phyloP scores from a whole-genome alignment of 2,888 invertebrate species.

The Dolichopus griseipennis region DNA sequence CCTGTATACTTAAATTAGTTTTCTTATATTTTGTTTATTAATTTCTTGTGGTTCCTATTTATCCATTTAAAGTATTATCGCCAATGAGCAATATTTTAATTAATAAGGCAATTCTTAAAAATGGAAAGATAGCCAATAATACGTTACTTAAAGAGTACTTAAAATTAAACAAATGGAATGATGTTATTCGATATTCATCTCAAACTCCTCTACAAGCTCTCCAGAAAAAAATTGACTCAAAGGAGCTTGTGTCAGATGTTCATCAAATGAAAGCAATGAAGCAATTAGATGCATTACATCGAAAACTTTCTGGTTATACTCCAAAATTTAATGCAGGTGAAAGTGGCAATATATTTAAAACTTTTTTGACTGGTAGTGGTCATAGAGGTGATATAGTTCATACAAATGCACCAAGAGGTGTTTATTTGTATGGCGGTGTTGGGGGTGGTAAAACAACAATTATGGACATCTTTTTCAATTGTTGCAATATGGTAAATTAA shows the following conservation, averaged over 20 bases:
- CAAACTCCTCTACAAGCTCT: constrained; percentile 48
- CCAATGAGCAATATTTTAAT: background rate
- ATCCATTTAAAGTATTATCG: background rate
- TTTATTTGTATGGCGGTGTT: constrained; percentile 85
- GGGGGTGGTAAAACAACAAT: constrained; percentile 98
- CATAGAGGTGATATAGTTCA: background rate
- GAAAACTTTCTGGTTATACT: constrained; percentile 55
- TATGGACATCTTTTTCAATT: constrained; percentile 94
- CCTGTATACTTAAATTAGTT: too few species aligned
- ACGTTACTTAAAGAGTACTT: background rate
- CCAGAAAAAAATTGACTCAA: constrained; percentile 50
- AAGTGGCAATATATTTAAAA: constrained; percentile 16
- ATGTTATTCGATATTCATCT: background rate
- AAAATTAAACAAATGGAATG: background rate
- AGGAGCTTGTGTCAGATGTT: constrained; percentile 56
- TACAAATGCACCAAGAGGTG: constrained; percentile 57
- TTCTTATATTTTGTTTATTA: background rate
- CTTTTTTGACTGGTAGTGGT: constrained; percentile 22
- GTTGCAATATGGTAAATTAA: constrained; percentile 50
- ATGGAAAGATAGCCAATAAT: background rate
- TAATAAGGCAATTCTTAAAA: background rate
- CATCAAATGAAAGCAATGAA: constrained; percentile 64
- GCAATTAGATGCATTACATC: constrained; percentile 60
- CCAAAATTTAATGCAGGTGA: constrained; percentile 27
- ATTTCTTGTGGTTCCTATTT: background rate